These are phyloP conservation scores for Metalampra italica DNA, from an alignment of 2,888 invertebrate species.

Conservation along the genomic window DNA sequence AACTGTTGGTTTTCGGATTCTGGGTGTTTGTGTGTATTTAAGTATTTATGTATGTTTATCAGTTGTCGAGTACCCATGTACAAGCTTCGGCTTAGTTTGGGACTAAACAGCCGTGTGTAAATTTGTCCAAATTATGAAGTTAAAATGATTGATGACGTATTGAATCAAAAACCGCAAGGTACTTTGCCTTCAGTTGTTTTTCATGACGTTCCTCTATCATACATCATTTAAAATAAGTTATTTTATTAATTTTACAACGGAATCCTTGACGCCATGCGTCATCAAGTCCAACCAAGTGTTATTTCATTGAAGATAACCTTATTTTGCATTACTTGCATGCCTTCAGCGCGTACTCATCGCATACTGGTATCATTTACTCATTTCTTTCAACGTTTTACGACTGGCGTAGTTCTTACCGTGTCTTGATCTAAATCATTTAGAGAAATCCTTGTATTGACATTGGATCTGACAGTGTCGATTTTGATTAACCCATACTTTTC, in stretches of 20 bases:
- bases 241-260: background rate
- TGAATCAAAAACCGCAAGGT: background rate
- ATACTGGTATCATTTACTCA: background rate
- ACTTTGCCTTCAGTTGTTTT: background rate
- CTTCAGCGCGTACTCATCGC: background rate
- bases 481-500: no score
- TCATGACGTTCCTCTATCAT: background rate
- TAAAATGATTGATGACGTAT: background rate
- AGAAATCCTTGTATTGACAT: no score
- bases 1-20: no score
- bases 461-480: no score
- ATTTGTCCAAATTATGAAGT: no score
- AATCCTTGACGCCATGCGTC: conserved; percentile 3
- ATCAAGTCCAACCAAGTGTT: background rate
- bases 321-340: conserved; percentile 1
- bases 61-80: no score
- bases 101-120: no score
- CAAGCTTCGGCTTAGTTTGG: no score
- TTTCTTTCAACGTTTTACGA: background rate
- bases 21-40: no score
- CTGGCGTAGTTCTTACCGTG: background rate
- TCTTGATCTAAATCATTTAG: no score
- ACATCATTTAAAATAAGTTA: background rate
- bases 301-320: conserved; percentile 3
- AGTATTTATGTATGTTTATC: no score